These are phyloP conservation scores for Crematogaster levior DNA, from an alignment of 2,888 invertebrate genomes.

Conservation along the genomic window DNA sequence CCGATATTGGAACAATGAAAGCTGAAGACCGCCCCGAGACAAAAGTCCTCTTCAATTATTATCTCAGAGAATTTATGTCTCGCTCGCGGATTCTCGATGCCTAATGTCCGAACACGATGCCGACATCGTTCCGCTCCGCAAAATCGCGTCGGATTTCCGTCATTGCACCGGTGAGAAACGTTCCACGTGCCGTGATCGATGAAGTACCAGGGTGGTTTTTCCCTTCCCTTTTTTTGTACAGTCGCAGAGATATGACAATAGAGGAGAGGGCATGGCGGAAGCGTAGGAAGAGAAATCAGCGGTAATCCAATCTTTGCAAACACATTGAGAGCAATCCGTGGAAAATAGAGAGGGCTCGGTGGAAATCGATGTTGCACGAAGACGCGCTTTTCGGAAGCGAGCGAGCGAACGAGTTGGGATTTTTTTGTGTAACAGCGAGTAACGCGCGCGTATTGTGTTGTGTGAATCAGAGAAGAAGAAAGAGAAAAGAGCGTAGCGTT, in stretches of 20 bases:
- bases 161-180: constrained; percentile 30
- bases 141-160: background rate
- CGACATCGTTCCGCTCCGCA: background rate
- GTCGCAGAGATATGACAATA: constrained; percentile 19
- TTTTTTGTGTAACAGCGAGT: background rate
- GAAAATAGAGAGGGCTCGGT: constrained; percentile 40
- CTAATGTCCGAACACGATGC: background rate
- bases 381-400: constrained; percentile 25
- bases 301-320: constrained; percentile 48
- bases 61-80: background rate
- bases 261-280: background rate
- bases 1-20: background rate
- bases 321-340: constrained; percentile 28
- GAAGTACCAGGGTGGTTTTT: constrained; percentile 14
- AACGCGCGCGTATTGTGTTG: background rate
- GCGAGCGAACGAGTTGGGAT: background rate
- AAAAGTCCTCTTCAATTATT: background rate
- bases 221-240: constrained; percentile 26
- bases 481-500: background rate
- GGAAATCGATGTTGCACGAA: constrained; percentile 41
- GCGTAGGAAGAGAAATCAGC: constrained; percentile 24
- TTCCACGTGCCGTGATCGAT: constrained; percentile 55
- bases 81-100: background rate
- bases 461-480: background rate
- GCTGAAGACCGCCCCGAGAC: background rate